Conservation (phyloP, 2,797 vertebrate species). For the Phylloscopus collybita region DNA sequence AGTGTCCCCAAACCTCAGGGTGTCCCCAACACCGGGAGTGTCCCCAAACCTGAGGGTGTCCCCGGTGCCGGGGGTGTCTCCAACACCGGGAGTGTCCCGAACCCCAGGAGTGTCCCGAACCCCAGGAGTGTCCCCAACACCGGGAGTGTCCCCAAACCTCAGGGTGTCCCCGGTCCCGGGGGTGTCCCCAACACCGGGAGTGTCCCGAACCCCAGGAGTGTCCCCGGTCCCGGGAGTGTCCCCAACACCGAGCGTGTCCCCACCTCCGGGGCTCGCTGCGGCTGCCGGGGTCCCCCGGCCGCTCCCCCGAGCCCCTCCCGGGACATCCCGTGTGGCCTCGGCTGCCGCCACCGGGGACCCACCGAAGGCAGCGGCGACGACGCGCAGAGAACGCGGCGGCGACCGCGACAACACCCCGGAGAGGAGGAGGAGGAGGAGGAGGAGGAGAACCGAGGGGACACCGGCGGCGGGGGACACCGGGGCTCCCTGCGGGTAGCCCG, state of each 20-base stretch:
- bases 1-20: too few relatives aligned
- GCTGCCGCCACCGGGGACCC: not conserved
- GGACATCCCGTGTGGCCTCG: not conserved
- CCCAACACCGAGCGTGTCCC: accelerated
- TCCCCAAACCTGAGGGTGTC: too few relatives aligned
- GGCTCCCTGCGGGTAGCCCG: conserved; percentile 17
- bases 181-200: accelerated
- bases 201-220: accelerated
- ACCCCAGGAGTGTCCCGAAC: too few relatives aligned
- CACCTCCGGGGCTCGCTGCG: not conserved
- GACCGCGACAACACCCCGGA: not conserved
- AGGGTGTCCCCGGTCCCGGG: too few relatives aligned
- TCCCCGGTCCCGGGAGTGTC: accelerated
- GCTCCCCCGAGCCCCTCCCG: not conserved
- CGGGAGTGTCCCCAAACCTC: accelerated
- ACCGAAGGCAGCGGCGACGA: too few relatives aligned
- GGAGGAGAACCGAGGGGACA: not conserved
- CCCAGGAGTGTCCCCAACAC: accelerated
- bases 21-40: accelerated
- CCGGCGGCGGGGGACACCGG: accelerated
- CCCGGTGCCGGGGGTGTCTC: too few relatives aligned
- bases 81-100: accelerated
- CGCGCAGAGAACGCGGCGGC: not conserved
- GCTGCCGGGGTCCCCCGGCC: conserved; percentile 18
- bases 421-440: too few relatives aligned